Percentiles rank a stretch among this genome's conserved stretches.
phyloP scores from a whole-genome alignment of 35 echinoderm and acorn worm genomes.

The Acanthaster planci region DNA sequence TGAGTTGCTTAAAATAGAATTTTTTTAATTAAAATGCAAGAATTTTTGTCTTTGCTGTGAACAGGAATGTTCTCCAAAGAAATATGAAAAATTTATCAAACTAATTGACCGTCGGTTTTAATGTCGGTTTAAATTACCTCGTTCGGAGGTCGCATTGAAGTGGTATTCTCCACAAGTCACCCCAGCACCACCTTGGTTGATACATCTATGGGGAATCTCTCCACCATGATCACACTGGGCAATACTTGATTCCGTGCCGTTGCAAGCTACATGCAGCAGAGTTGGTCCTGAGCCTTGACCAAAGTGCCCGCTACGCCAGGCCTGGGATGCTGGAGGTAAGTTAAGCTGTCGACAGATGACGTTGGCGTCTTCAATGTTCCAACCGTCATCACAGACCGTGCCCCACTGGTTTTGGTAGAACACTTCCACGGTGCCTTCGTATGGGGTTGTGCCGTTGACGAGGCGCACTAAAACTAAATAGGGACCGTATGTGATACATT shows the following conservation, averaged over 20 bases:
- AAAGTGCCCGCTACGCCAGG: not conserved
- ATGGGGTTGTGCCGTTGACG: not conserved
- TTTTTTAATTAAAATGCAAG: too few relatives aligned
- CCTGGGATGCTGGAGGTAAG: not conserved
- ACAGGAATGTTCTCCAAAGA: too few relatives aligned
- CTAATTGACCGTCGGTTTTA: too few relatives aligned
- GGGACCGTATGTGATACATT: too few relatives aligned
- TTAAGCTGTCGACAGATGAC: not conserved
- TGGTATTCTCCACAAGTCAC: not conserved
- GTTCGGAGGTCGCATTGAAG: too few relatives aligned
- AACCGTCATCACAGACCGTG: conserved; percentile 10
- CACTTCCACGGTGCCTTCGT: conserved; percentile 2
- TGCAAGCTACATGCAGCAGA: not conserved
- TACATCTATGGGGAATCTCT: not conserved
- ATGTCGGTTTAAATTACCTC: too few relatives aligned
- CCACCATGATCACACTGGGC: conserved; percentile 1
- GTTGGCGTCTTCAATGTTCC: not conserved
- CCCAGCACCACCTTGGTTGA: not conserved
- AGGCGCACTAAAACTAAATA: not conserved
- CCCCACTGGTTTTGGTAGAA: conserved; percentile 8
- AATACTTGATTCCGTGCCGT: not conserved
- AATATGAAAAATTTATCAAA: too few relatives aligned
- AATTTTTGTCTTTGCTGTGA: too few relatives aligned
- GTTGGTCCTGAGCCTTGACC: not conserved
- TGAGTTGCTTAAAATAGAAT: too few relatives aligned